Base-by-base conservation (phyloP, 2,888 invertebrate genomes). In the Harmothoe impar region DNA sequence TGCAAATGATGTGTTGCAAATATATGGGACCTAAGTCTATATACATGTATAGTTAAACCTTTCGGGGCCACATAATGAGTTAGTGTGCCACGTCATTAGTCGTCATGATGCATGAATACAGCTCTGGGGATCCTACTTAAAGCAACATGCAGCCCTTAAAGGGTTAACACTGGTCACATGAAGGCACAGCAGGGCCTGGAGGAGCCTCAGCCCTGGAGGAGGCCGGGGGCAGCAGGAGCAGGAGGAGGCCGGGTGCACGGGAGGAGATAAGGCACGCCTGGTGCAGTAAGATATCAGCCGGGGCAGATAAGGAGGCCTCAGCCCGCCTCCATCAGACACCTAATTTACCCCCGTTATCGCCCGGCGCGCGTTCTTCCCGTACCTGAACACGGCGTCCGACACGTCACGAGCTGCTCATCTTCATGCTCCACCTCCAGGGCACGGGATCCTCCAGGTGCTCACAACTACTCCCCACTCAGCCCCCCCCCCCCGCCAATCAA, bases 301-400 rank as follows among this genome's bases (percentile, higher is more conserved):
- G 84, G n/a, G 33, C 35, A 84, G 33, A 84, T 33, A 84, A 35
- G 43, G 29, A 43, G 35, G 35, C 10, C 72, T 15, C 84, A 43
- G 51, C 20, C 35, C n/a, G 10, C 51, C 84, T 20, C 84, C 35
- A 84, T 84, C 84, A 84, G 84, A 84, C 84, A 84, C 84, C 84
- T 84, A 23, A 84, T 84, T 84, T 84, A 51, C 84, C 84, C 51
- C 84, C 33, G 84, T 84, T 84, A 84, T 84, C 84, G 84, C 84
- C 84, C 51, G 23, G 23, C 35, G 84, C 84, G 84, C 84, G 84
- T 84, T 84, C 84, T 35, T 84, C 20, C 43, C 31, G 78, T 33
- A 29, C 78, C 35, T 78, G 78, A 35, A 78, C 78, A 78, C 35
- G 33, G 17, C 31, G n/a, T 25, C n/a, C 68, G 29, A 68, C 68